A percentile compares a stretch with the other conserved stretches of the same genome.
Conservation (phyloP, 2,888 invertebrate genomes). For the Aquatica leii region DNA sequence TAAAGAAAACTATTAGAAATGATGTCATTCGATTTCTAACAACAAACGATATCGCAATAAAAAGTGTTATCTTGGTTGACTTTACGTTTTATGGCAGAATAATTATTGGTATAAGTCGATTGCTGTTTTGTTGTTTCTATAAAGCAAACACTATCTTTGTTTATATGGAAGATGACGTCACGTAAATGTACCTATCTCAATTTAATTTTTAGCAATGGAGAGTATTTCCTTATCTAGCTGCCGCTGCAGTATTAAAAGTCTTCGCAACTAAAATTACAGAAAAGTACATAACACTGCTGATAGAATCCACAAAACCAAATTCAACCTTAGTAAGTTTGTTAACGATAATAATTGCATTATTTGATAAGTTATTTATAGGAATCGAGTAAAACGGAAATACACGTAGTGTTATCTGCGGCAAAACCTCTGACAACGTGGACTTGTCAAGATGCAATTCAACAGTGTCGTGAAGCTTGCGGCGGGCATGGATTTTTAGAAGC, state of each 20-base stretch:
- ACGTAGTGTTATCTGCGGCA: slow-evolving; percentile 72
- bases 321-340: slow-evolving; percentile 56
- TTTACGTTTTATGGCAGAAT: no score
- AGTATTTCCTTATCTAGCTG: slow-evolving; percentile 77
- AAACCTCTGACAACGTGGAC: slow-evolving; percentile 81
- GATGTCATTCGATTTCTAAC: no score
- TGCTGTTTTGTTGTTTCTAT: no score
- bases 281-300: neutral
- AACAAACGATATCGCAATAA: no score
- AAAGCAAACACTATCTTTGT: no score
- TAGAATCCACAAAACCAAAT: slow-evolving; percentile 48
- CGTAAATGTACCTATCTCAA: no score
- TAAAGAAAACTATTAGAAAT: no score
- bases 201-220: slow-evolving; percentile 76
- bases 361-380: neutral
- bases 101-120: no score
- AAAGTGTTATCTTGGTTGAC: no score
- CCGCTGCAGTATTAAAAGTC: slow-evolving; percentile 71
- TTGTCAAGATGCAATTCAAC: slow-evolving; percentile 78
- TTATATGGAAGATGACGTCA: no score
- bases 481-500: slow-evolving; percentile 85
- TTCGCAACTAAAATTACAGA: slow-evolving; percentile 70
- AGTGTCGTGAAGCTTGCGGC: slow-evolving; percentile 86
- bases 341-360: neutral
- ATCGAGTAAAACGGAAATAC: slow-evolving; percentile 73